phyloP scores from a whole-genome alignment of 2,888 invertebrate genomes.

The Microctonus brassicae region DNA sequence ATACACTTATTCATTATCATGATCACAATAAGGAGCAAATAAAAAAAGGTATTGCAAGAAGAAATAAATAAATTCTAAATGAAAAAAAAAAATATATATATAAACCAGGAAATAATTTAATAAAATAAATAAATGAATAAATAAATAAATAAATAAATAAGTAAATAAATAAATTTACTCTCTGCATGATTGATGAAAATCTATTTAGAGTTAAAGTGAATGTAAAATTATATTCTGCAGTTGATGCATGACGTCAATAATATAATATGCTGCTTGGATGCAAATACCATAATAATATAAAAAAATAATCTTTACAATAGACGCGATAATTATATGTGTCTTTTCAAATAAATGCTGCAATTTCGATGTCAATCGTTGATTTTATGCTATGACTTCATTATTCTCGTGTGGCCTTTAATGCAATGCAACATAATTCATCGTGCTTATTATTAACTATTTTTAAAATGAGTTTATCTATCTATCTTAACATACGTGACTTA shows the following conservation, averaged over 20 bases:
- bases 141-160: too few species aligned
- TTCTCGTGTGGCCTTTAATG: not conserved
- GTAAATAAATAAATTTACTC: not conserved
- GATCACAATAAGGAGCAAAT: slow-evolving; percentile 30
- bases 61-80: not conserved
- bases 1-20: slow-evolving; percentile 59
- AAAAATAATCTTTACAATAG: not conserved
- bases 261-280: not conserved
- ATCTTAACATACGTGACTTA: slow-evolving; percentile 9
- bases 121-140: too few species aligned
- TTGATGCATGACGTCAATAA: not conserved
- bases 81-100: not conserved
- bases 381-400: slow-evolving; percentile 5
- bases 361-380: not conserved
- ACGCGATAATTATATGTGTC: not conserved
- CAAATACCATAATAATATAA: not conserved
- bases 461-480: not conserved
- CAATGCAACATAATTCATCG: not conserved
- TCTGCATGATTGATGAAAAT: not conserved
- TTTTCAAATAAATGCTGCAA: not conserved
- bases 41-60: slow-evolving; percentile 34
- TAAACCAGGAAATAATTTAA: too few species aligned
- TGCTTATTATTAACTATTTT: not conserved
- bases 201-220: not conserved
- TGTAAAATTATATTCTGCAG: not conserved